Base-by-base conservation (phyloP, 1,140 invertebrate genomes). In the Macrosteles quadrilineatus region DNA sequence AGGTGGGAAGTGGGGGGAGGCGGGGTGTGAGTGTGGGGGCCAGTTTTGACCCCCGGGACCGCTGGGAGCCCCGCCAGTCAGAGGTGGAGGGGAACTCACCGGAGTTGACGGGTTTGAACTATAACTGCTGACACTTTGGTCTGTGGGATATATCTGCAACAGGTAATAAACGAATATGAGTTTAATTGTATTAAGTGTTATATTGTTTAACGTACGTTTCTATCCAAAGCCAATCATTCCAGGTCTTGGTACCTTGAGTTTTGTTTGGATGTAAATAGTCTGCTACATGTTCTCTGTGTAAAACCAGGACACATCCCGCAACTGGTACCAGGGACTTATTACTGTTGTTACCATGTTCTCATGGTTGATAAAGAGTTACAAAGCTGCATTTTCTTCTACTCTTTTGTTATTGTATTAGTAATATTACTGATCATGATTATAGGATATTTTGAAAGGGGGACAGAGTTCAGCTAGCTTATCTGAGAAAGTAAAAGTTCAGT, bases 41-140 rank as follows among this genome's bases (percentile, higher is more conserved):
- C 62, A 78, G 70, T 76, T 75, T 75, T 76, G 77, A 74, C 79
- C 40, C 36, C 69, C 72, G 71, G 69, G 77, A 74, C 78, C 43
- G 67, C 47, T 69, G 36, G 67, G 71, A 57, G 73, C 73, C 40
- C 57, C 68, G 0, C 57, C 53, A 17, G 25, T 59, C 29, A 74
- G 84, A 55, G 81, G 93, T 68, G 91, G 92, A 53, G 94, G 92
- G 70, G 92, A 93, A 83, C 92, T 94, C 71, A 93, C 89, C 23
- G 93, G 92, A 36, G 92, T 94, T 74, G 91, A 90, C 74, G 94
- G 94, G 79, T 95, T 96, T 77, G 93, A 94, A 82, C 92, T 93
- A 83, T 95, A 97, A 85, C 93, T 96, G 81, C 91, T 94, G 79
- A 90, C 88, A 84, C 93, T 92, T 82, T 95, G 93, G 81, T 95